Evolutionary conservation across 2,113 vertebrate species (phyloP).

Genomic region (Myiopsitta monachus): DNA sequence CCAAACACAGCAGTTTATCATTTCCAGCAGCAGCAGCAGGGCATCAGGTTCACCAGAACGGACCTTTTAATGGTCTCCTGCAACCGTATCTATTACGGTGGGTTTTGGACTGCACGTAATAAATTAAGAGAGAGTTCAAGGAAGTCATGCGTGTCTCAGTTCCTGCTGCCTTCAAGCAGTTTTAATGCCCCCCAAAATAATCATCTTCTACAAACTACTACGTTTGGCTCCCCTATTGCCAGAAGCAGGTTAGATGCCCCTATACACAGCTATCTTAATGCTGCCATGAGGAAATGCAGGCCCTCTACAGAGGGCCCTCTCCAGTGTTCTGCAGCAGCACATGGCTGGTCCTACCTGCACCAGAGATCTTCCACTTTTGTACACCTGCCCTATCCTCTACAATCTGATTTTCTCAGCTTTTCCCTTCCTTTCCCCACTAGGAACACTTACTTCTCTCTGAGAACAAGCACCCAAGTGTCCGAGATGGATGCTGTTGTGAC

Average conservation of each 20-base stretch:
- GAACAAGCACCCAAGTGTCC: background rate
- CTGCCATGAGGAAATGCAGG: background rate
- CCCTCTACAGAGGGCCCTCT: background rate
- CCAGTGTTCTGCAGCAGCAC: background rate
- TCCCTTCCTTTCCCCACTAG: background rate
- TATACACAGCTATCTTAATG: background rate
- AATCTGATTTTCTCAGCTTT: background rate
- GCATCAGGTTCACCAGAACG: slow-evolving; percentile 50
- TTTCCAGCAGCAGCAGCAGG: slow-evolving; percentile 50
- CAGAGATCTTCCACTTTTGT: background rate
- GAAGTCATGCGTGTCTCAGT: slow-evolving; percentile 47
- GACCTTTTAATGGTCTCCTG: slow-evolving; percentile 51
- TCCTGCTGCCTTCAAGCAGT: background rate
- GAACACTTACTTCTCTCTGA: background rate
- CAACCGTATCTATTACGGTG: background rate
- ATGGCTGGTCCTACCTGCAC: background rate
- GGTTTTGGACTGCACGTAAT: background rate
- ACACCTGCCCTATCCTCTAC: background rate
- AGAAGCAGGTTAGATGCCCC: background rate
- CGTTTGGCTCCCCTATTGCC: background rate
- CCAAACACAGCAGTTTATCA: slow-evolving; percentile 10
- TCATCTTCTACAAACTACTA: background rate
- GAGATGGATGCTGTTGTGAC: rapidly evolving
- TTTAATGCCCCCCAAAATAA: background rate
- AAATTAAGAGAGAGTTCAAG: slow-evolving; percentile 55